Percentiles rank a stretch among this genome's conserved stretches.
phyloP scores from a whole-genome alignment of 1,140 invertebrate species.

The Cylas formicarius region DNA sequence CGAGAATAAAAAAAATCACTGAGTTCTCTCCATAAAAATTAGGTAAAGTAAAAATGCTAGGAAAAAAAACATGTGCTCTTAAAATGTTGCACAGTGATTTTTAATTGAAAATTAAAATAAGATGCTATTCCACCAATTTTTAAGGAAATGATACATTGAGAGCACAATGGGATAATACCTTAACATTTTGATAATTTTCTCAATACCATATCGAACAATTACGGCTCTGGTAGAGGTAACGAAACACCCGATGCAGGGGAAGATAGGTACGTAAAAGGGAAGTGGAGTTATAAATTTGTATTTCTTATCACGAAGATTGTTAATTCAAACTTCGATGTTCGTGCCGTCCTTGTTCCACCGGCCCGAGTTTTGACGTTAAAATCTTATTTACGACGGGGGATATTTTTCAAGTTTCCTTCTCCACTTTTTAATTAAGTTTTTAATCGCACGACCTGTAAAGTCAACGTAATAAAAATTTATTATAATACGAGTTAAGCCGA shows the following conservation, averaged over 20 bases:
- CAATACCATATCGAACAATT: slow-evolving; percentile 12
- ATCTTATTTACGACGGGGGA: slow-evolving; percentile 2
- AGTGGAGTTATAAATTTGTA: slow-evolving; percentile 5
- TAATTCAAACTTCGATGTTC: neutral
- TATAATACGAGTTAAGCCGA: slow-evolving; percentile 11
- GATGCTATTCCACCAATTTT: slow-evolving; percentile 8
- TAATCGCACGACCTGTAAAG: slow-evolving; percentile 17
- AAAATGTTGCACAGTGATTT: too few species aligned
- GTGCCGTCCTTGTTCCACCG: too few species aligned
- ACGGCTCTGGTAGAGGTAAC: slow-evolving; percentile 14
- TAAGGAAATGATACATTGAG: slow-evolving; percentile 13
- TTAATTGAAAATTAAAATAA: neutral
- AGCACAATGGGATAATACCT: slow-evolving; percentile 12
- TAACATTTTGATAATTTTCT: slow-evolving; percentile 10
- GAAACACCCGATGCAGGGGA: slow-evolving; percentile 10
- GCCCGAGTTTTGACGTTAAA: slow-evolving; percentile 5
- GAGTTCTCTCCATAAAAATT: too few species aligned
- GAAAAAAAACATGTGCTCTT: too few species aligned
- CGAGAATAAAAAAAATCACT: too few species aligned
- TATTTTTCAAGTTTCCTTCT: neutral
- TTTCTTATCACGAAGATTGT: slow-evolving; percentile 2
- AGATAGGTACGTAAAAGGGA: slow-evolving; percentile 1
- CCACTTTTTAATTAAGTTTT: slow-evolving; percentile 18
- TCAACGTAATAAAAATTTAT: slow-evolving; percentile 22
- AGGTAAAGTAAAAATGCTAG: too few species aligned